Base-by-base conservation (phyloP, 2,113 vertebrate species). In the Alouatta palliata region DNA sequence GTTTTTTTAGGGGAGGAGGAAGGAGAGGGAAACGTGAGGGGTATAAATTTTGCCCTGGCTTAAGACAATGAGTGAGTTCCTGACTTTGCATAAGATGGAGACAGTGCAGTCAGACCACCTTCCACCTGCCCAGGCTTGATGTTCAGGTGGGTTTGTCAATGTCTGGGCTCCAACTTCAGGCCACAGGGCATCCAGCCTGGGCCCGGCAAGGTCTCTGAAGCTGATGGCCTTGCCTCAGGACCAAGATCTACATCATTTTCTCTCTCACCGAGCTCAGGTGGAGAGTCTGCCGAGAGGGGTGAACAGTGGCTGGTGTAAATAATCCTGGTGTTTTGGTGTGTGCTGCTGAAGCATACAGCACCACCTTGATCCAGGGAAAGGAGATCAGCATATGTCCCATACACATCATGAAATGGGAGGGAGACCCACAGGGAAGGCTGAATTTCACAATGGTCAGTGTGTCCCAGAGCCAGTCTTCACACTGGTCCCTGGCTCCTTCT, bases 121-220 rank as follows among this genome's bases (percentile, higher is more conserved):
- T 91, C 86, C 40, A 37, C n/a, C 77, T 5, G 58, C 21, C 80
- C 80, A 45, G 91, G 40, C n/a, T 73, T 30, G 21, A 64, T 25
- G 64, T 84, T 81, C 52, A 87, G 54, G 77, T 61, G 91, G 85
- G 77, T 45, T 77, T 32, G 80, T 92, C 91, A 80, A 20, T 76
- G 71, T 85, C 71, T 37, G 87, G 47, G 82, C 87, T 96, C 94
- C 43, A 73, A 56, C 96, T 87, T 96, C 32, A 61, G 68, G 40
- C 14, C 30, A 85, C 27, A 75, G 70, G 93, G 45, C 76, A 71
- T 49, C 23, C 58, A 66, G 43, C 68, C 94, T 12, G 73, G n/a
- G 47, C 73, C 64, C 10, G 8, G 56, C 66, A 17, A 92, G 93
- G 32, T 68, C 56, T 97, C 93, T 45, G 70, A 93, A 80, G 91